Base-by-base conservation (phyloP, 2,888 invertebrate species). In the Thera britannica region DNA sequence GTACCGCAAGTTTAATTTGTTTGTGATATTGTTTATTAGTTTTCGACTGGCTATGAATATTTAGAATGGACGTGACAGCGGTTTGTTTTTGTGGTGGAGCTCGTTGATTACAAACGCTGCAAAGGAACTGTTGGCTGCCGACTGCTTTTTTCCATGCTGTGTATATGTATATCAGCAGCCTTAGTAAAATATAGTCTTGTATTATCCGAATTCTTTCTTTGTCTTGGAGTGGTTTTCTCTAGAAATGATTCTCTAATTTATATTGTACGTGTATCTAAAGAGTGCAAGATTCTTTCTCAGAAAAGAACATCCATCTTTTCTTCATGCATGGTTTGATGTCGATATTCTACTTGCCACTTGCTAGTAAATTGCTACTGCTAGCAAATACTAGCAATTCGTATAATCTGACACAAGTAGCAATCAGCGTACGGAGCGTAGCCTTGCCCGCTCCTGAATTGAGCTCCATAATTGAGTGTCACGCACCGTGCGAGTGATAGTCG, bases 381-480 rank as follows among this genome's bases (percentile, higher is more conserved):
- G 38, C 38, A 52, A 57, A 57, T 57, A 46, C 59, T 35, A 56
- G 41, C 60, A 41, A 38, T 65, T 65, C 65, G 38, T 60, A 49
- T 60, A 56, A 66, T 61, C 51, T 60, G 61, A 51, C 44, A 49
- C 60, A 57, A 57, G 51, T 52, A 77, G 73, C 82, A 83, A 82
- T 85, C 83, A 83, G 79, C 80, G 81, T 81, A 79, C 34, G 12
- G 80, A 77, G 79, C 75, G 79, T 81, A 89, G 85, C 89, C 89
- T 90, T 89, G 90, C 79, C 72, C 77, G 77, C 78, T 80, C 79
- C 82, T 80, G 89, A 88, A 90, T 90, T 89, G 90, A 89, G 86
- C 80, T 83, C 83, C 83, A 86, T 90, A 89, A 90, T 90, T 90
- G 90, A 84, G 81, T 85, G 84, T 87, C 89, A 88, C 88, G 89